These are phyloP conservation scores for Aradophagus sp. DNA, from an alignment of 1,140 invertebrate genomes.

Conservation along the genomic window DNA sequence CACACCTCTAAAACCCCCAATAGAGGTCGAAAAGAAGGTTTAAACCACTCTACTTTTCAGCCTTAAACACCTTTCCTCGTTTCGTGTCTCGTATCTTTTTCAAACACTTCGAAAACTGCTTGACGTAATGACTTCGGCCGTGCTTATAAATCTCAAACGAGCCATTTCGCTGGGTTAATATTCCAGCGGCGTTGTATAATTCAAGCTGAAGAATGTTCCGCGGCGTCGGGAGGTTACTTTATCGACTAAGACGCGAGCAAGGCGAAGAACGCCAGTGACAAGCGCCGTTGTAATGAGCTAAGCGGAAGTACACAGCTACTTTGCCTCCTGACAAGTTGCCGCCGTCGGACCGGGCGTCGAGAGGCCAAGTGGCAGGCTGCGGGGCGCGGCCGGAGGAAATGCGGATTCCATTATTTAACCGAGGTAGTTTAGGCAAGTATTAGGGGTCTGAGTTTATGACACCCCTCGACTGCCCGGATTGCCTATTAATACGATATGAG, in stretches of 20 bases:
- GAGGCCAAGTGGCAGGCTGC: constrained; percentile 39
- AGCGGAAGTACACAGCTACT: constrained; percentile 49
- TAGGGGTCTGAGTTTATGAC: constrained; percentile 76
- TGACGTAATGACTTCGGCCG: no score
- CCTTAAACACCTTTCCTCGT: no score
- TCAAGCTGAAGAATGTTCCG: neutral
- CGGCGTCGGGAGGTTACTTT: constrained; percentile 8
- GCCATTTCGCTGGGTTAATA: neutral
- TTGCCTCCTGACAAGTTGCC: constrained; percentile 43
- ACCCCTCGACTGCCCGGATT: constrained; percentile 75
- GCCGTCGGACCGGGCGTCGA: constrained; percentile 33
- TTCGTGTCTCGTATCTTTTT: no score
- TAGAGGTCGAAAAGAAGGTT: no score
- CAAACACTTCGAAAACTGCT: no score
- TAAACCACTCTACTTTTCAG: no score
- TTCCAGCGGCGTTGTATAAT: neutral
- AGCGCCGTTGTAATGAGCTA: constrained; percentile 57
- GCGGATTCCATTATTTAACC: constrained; percentile 76
- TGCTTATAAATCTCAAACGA: neutral
- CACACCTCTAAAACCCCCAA: no score
- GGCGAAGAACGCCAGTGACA: constrained; percentile 36
- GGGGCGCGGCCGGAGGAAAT: constrained; percentile 62
- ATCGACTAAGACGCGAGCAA: constrained; percentile 5
- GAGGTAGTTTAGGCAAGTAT: constrained; percentile 76
- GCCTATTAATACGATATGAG: constrained; percentile 77